Evolutionary conservation across 2,797 vertebrate genomes (phyloP).

Genomic region (Rhabdophis nuchalis): DNA sequence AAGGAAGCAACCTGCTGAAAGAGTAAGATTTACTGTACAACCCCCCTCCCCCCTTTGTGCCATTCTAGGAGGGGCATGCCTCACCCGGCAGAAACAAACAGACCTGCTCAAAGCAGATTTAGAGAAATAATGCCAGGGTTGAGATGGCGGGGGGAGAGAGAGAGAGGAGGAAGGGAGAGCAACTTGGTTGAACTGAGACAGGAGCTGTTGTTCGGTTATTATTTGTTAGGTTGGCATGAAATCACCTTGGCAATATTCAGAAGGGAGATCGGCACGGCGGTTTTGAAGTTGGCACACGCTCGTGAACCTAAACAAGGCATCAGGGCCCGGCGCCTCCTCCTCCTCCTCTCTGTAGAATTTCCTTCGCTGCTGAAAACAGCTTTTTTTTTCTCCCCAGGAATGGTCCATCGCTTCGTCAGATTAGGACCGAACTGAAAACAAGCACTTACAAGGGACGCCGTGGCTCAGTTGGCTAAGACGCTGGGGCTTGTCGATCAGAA

Average conservation of each 20-base stretch:
- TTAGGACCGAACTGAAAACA: not conserved
- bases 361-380: not conserved
- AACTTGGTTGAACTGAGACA: not conserved
- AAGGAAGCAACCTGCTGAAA: conserved; percentile 28
- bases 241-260: conserved; percentile 36
- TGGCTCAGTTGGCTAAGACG: no score
- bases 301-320: not conserved
- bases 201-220: conserved; percentile 12
- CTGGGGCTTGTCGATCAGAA: no score
- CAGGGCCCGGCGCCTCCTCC: not conserved
- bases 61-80: conserved; percentile 3
- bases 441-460: no score
- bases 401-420: not conserved
- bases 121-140: not conserved
- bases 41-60: not conserved
- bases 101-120: conserved; percentile 9
- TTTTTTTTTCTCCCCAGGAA: not conserved
- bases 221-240: conserved; percentile 33
- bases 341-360: not conserved
- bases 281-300: not conserved
- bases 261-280: not conserved
- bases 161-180: not conserved
- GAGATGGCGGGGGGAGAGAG: not conserved
- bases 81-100: not conserved
- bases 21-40: conserved; percentile 32